These are phyloP conservation scores for Myoxocephalus aenaeus DNA, from an alignment of 2,797 vertebrate species.

Conservation along the genomic window DNA sequence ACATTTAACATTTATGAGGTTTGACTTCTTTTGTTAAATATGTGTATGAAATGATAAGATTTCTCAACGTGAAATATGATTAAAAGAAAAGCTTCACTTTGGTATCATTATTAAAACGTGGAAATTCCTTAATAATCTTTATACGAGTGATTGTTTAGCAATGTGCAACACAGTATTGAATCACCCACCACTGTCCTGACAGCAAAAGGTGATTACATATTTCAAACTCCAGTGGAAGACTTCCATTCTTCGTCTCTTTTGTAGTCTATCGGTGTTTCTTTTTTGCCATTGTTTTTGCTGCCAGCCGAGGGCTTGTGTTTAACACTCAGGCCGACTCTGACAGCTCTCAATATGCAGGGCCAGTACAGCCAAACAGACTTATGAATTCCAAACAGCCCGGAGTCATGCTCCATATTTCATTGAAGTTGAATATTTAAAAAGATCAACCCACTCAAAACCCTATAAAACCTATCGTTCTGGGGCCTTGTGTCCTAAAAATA, in stretches of 20 bases:
- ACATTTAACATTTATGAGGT: background rate
- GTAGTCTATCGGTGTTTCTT: conserved; percentile 61
- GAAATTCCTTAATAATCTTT: background rate
- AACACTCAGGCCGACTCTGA: conserved; percentile 79
- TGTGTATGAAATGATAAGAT: background rate
- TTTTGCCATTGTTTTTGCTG: conserved; percentile 67
- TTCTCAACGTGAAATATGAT: background rate
- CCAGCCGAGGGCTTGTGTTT: conserved; percentile 72
- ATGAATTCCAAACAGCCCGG: conserved; percentile 89
- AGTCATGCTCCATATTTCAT: conserved; percentile 92
- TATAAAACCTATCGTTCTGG: conserved; percentile 87
- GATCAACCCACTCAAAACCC: conserved; percentile 89
- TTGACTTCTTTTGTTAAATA: background rate
- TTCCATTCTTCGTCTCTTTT: conserved; percentile 54
- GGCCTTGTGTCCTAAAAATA: conserved; percentile 87
- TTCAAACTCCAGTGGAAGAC: conserved; percentile 49
- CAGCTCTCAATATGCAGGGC: conserved; percentile 86
- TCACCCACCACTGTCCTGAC: conserved; percentile 26
- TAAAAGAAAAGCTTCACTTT: background rate
- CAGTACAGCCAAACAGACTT: conserved; percentile 84
- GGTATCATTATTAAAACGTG: background rate
- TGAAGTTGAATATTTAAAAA: conserved; percentile 92
- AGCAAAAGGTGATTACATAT: conserved; percentile 67
- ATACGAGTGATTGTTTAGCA: background rate
- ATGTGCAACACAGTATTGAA: conserved; percentile 32